Base-by-base conservation (phyloP, 2,888 invertebrate species). In the Agrotis segetum region DNA sequence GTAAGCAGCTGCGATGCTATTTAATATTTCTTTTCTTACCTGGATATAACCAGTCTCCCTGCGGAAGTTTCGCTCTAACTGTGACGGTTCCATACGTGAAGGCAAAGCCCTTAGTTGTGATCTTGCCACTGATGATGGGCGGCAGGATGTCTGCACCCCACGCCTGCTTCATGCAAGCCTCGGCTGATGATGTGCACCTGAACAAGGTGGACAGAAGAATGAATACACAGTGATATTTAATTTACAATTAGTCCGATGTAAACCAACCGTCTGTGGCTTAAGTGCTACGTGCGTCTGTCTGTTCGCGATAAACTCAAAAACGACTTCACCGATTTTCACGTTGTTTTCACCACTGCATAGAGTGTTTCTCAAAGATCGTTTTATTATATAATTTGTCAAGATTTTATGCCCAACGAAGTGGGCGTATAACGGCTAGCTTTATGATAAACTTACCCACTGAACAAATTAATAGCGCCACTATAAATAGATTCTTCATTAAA, bases 41-140 rank as follows among this genome's bases (percentile, higher is more conserved):
- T 87, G 98, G 93, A 82, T 96, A 96, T 0, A 98, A 80, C 95
- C 98, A 98, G 88, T 98, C 97, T 0, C 98, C 98, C 77, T 96
- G 96, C 0, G 98, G 98, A 29, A 98, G 87, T 90, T 97, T 97
- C 0, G 98, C 98, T 29, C 97, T 96, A 4, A 98, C 93, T 86
- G 97, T 97, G 17, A 98, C 94, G 52, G 94, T 96, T 16, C 98
- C 98, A 87, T 97, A 98, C 14, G 96, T 96, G 85, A 98, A 98
- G 7, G 96, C 96, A 85, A 98, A 97, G 0, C 92, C 92, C 83
- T 96, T 97, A 2, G 97, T 97, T 52, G 96, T 96, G 17, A 98
- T 85, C 64, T 96, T 96, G 0, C 97, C 97, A 2, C 97, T 97
- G 40, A 97, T 94, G 5, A 98, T 92, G 0, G 98, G 98, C 0